A percentile compares a stretch with the other conserved stretches of the same genome.
Conservation (phyloP, 2,888 invertebrate species). For the Rhingia rostrata region DNA sequence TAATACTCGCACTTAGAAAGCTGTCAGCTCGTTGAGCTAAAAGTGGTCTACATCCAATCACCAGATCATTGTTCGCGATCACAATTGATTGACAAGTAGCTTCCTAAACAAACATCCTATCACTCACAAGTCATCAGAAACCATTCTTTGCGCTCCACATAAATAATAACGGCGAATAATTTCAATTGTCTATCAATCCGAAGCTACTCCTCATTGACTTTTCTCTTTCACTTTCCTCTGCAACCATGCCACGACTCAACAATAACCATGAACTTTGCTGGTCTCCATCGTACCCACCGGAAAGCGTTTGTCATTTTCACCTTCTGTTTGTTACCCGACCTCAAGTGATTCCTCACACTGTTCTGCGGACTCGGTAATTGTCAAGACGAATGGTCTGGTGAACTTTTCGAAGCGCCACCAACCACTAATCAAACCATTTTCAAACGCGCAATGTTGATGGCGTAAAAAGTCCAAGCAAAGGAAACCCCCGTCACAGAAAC, state of each 20-base stretch:
- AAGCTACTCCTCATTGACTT: constrained; percentile 2
- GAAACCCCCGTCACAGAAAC: not conserved
- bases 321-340: constrained; percentile 39
- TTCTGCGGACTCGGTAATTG: not conserved
- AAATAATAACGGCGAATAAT: constrained; percentile 47
- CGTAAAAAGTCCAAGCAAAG: not conserved
- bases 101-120: constrained; percentile 15
- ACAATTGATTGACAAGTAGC: constrained; percentile 23
- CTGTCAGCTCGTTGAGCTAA: not conserved
- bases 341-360: constrained; percentile 3
- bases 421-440: constrained; percentile 57
- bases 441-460: constrained; percentile 13
- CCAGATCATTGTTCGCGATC: constrained; percentile 11
- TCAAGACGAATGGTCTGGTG: constrained; percentile 47
- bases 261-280: constrained; percentile 26
- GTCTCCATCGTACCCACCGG: constrained; percentile 11
- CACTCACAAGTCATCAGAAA: not conserved
- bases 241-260: not conserved
- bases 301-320: constrained; percentile 55
- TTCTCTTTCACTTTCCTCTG: constrained; percentile 40
- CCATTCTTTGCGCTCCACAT: constrained; percentile 29
- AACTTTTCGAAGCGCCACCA: constrained; percentile 55
- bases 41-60: constrained; percentile 18
- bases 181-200: constrained; percentile 32
- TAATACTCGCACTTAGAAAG: constrained; percentile 17